Percentiles rank a stretch among this genome's conserved stretches.
Evolutionary conservation across 92 coral and sea anemone species (phyloP).

Genomic region (Parazoanthus atlanticus): DNA sequence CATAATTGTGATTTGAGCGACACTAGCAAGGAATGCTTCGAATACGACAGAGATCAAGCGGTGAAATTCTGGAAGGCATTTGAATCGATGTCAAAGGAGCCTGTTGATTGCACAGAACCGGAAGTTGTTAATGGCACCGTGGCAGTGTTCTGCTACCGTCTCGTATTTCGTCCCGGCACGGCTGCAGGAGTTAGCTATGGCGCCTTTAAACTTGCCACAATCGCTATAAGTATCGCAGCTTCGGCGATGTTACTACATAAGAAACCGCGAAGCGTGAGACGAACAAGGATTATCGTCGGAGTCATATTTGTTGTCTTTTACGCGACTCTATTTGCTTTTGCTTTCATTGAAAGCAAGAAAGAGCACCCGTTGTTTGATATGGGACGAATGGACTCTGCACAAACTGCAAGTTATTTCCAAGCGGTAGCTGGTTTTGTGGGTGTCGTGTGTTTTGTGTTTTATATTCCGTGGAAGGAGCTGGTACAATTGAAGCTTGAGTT

Average conservation of each 20-base stretch:
- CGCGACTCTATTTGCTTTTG: not conserved
- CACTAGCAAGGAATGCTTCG: not conserved
- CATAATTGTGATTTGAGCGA: not conserved
- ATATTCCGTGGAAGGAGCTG: not conserved
- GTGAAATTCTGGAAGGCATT: not conserved
- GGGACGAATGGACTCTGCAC: not conserved
- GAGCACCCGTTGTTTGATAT: not conserved
- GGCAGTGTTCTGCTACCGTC: not conserved
- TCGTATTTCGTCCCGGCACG: conserved; percentile 4
- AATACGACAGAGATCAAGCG: not conserved
- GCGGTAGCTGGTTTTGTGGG: not conserved
- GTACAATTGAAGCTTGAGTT: not conserved
- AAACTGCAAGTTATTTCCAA: not conserved
- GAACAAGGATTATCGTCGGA: not conserved
- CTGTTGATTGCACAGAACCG: not conserved
- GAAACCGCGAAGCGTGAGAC: not conserved
- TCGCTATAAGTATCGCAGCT: not conserved
- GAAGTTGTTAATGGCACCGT: not conserved
- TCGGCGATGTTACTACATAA: conserved; percentile 9
- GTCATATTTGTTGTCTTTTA: not conserved
- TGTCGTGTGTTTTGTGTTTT: not conserved
- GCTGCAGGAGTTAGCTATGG: conserved; percentile 11
- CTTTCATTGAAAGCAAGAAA: not conserved
- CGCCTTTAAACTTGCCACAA: conserved; percentile 5
- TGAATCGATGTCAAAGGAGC: not conserved